A percentile compares a stretch with the other conserved stretches of the same genome.
Evolutionary conservation across 2,888 invertebrate species (phyloP).

Genomic region (Lasioglossum oenotherae): DNA sequence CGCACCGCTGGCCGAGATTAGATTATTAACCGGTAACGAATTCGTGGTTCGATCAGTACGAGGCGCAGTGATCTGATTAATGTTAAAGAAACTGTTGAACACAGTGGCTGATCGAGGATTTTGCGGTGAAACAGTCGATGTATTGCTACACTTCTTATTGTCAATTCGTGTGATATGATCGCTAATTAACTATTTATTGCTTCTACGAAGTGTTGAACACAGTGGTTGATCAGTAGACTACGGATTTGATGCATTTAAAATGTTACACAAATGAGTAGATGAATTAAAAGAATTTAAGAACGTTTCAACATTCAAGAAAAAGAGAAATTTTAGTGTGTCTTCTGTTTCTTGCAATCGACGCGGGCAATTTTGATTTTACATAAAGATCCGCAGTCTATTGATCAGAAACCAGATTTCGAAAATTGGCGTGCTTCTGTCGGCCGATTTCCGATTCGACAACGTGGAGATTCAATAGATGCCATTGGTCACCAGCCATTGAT

Average conservation of each 20-base stretch:
- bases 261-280: too few relatives aligned
- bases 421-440: not conserved
- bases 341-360: too few relatives aligned
- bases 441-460: not conserved
- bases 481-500: conserved; percentile 25
- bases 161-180: not conserved
- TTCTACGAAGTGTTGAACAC: not conserved
- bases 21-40: conserved; percentile 32
- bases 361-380: not conserved
- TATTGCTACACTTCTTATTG: not conserved
- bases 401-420: not conserved
- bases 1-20: conserved; percentile 13
- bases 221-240: not conserved
- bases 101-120: not conserved
- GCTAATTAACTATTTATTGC: not conserved
- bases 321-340: too few relatives aligned
- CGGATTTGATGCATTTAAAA: not conserved
- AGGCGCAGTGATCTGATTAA: not conserved
- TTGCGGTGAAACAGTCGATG: not conserved
- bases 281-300: too few relatives aligned
- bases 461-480: not conserved
- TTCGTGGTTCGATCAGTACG: not conserved
- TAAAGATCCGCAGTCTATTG: not conserved
- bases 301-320: too few relatives aligned
- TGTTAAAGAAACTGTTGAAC: not conserved